phyloP scores from a whole-genome alignment of 2,113 vertebrate genomes.

The Leiothrix lutea region DNA sequence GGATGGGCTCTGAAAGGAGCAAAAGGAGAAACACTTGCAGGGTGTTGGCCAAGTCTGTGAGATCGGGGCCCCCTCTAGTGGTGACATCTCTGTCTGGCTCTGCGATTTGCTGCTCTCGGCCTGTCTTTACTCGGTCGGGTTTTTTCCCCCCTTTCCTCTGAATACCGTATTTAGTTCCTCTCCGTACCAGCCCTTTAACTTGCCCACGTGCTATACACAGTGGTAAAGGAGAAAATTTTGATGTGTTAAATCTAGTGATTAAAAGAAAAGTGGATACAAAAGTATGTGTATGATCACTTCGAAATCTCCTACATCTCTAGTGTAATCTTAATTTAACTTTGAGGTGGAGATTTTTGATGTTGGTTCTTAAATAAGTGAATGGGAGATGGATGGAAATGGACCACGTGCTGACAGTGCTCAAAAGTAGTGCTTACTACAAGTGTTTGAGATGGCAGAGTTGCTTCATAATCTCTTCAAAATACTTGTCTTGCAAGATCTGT shows the following conservation, averaged over 20 bases:
- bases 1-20: not conserved
- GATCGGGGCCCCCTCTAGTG: slow-evolving; percentile 38
- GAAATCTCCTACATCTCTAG: not conserved
- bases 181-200: not conserved
- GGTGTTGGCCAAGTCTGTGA: not conserved
- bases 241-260: not conserved
- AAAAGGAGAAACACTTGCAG: fast-evolving
- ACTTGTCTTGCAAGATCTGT: not conserved
- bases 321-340: not conserved
- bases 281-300: not conserved
- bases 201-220: fast-evolving
- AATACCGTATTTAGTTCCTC: not conserved
- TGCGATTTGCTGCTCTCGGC: fast-evolving
- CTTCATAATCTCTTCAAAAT: not conserved
- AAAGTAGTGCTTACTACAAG: not conserved
- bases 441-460: not conserved
- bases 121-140: not conserved
- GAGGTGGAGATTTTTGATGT: not conserved
- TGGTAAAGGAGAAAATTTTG: not conserved
- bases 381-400: not conserved
- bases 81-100: not conserved
- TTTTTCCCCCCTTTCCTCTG: not conserved
- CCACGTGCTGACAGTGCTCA: not conserved
- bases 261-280: not conserved
- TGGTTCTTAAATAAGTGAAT: not conserved